A percentile compares a stretch with the other conserved stretches of the same genome.
Conservation (phyloP, 2,888 invertebrate genomes). For the Nymphalis urticae region DNA sequence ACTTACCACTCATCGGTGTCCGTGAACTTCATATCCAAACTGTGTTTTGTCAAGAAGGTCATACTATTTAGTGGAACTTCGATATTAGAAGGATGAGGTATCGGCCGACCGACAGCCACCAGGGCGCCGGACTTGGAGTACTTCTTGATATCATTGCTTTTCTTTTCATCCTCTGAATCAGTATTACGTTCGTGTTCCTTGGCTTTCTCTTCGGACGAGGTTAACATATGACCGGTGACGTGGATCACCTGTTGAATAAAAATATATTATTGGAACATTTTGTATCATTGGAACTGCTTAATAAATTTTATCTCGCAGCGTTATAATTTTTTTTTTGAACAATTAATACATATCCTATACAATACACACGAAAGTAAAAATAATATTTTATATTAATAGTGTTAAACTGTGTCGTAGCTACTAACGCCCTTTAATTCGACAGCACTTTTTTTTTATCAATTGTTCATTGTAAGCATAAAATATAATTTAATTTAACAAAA, state of each 20-base stretch:
- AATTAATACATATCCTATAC: no score
- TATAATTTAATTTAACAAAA: no score
- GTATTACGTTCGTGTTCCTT: conserved; percentile 47
- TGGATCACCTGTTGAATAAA: conserved; percentile 88
- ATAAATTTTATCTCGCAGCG: no score
- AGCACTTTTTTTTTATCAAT: no score
- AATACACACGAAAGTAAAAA: no score
- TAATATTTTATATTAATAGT: no score
- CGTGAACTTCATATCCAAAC: conserved; percentile 96
- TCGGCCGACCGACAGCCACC: conserved; percentile 89
- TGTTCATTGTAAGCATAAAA: no score
- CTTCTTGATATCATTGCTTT: conserved; percentile 52
- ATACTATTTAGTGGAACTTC: conserved; percentile 93
- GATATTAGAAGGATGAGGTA: conserved; percentile 95
- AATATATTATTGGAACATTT: background rate
- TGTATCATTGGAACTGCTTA: background rate
- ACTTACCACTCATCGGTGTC: conserved; percentile 96
- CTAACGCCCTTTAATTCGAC: no score
- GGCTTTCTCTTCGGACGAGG: conserved; percentile 56
- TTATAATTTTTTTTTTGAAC: no score
- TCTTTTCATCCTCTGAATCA: conserved; percentile 64
- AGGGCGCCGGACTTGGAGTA: conserved; percentile 75
- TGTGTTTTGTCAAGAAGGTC: conserved; percentile 95
- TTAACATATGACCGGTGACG: conserved; percentile 90
- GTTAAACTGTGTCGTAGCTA: no score